phyloP scores from a whole-genome alignment of 1,140 invertebrate species.

The Atopsyche davidsoni region DNA sequence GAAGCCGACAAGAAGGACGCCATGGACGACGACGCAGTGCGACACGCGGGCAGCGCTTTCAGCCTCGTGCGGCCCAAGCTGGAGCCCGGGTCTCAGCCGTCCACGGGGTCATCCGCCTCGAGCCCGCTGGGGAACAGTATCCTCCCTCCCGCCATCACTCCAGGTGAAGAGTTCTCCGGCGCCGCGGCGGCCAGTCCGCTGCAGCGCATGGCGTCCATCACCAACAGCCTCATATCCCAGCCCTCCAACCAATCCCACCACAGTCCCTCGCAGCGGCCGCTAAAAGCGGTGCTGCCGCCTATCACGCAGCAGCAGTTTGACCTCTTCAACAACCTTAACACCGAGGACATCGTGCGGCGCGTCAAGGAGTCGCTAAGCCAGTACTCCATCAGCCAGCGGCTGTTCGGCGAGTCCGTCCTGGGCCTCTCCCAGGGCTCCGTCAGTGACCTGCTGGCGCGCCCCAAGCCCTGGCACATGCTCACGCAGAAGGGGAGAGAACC shows the following conservation, averaged over 20 bases:
- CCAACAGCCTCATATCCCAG: conserved; percentile 92
- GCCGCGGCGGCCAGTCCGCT: conserved; percentile 82
- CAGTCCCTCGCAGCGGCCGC: conserved; percentile 72
- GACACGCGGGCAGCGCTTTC: conserved; percentile 79
- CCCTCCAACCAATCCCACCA: conserved; percentile 77
- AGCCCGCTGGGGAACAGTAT: conserved; percentile 76
- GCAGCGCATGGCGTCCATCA: conserved; percentile 96
- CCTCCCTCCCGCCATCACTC: conserved; percentile 70
- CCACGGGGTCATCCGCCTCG: conserved; percentile 60
- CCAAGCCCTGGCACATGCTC: conserved; percentile 96
- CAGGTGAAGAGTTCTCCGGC: conserved; percentile 68
- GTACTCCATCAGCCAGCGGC: conserved; percentile 96
- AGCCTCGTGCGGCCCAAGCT: conserved; percentile 75
- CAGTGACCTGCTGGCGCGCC: conserved; percentile 87
- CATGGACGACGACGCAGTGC: conserved; percentile 60
- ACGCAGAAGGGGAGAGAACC: conserved; percentile 95
- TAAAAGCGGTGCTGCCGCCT: conserved; percentile 93
- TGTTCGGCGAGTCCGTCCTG: conserved; percentile 96
- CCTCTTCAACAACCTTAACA: conserved; percentile 96
- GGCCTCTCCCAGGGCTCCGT: conserved; percentile 95
- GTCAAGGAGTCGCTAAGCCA: conserved; percentile 97
- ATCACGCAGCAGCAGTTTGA: conserved; percentile 99
- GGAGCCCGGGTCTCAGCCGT: conserved; percentile 62
- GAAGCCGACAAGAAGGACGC: conserved; percentile 58
- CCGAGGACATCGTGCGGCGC: conserved; percentile 95